Evolutionary conservation across 2,888 invertebrate species (phyloP).

Genomic region (Cinara cedri): DNA sequence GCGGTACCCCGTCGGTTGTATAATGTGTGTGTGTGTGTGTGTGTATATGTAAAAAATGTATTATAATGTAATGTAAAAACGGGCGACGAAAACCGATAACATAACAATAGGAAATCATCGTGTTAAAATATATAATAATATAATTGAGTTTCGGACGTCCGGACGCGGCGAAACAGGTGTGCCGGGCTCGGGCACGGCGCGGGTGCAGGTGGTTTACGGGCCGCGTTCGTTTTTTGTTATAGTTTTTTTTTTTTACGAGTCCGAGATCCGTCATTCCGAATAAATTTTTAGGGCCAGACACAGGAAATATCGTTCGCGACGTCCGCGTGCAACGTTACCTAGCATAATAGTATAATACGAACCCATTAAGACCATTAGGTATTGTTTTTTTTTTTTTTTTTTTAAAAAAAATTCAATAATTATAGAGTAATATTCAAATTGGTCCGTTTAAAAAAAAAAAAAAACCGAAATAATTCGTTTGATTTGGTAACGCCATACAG

Average conservation of each 20-base stretch:
- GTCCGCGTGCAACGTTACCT: background rate
- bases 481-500: too few relatives aligned
- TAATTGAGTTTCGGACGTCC: slow-evolving; percentile 54
- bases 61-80: background rate
- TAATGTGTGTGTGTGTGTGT: too few relatives aligned
- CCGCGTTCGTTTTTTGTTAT: background rate
- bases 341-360: background rate
- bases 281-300: too few relatives aligned
- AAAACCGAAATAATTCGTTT: background rate
- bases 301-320: background rate
- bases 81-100: slow-evolving; percentile 11
- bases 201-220: slow-evolving; percentile 51
- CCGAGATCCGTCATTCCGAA: slow-evolving; percentile 26
- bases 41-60: too few relatives aligned
- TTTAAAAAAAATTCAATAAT: too few relatives aligned
- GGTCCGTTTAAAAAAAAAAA: too few relatives aligned
- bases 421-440: too few relatives aligned
- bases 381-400: too few relatives aligned
- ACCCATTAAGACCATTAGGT: too few relatives aligned
- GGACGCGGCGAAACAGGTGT: slow-evolving; percentile 35
- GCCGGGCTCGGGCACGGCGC: background rate
- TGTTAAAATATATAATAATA: slow-evolving; percentile 34
- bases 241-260: background rate
- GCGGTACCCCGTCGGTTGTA: background rate
- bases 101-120: slow-evolving; percentile 53